phyloP scores from a whole-genome alignment of 2,888 invertebrate genomes.

The Rutpela maculata region DNA sequence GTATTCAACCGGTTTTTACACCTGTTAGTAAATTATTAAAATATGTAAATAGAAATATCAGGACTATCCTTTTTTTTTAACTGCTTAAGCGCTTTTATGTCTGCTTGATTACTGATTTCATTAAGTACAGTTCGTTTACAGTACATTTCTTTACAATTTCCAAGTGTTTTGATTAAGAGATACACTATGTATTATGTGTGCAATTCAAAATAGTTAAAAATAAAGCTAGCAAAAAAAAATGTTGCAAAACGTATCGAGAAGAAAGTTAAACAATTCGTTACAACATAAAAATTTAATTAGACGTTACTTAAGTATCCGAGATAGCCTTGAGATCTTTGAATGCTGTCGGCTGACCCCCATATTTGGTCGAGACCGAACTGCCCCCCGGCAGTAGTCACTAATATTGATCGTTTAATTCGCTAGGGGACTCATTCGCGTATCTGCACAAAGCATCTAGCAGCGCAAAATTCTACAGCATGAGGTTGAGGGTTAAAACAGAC shows the following conservation, averaged over 20 bases:
- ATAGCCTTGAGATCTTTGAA: conserved; percentile 22
- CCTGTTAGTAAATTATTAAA: not conserved
- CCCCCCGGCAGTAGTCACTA: conserved; percentile 8
- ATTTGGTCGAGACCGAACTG: not conserved
- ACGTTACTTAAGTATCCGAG: conserved; percentile 12
- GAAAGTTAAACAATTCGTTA: conserved; percentile 22
- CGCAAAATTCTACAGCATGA: not conserved
- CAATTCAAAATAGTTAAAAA: not conserved
- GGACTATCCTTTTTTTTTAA: not conserved
- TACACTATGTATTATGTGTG: not conserved
- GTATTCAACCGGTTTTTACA: not conserved
- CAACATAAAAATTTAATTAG: conserved; percentile 18
- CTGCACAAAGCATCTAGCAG: conserved; percentile 11
- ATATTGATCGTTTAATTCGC: conserved; percentile 34
- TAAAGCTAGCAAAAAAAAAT: not conserved
- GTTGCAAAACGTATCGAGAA: conserved; percentile 9
- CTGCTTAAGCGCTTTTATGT: not conserved
- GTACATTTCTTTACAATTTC: too few relatives aligned
- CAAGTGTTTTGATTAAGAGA: not conserved
- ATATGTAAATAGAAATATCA: not conserved
- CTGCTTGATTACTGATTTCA: not conserved
- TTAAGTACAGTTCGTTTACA: not conserved
- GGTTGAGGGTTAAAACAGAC: conserved; percentile 5
- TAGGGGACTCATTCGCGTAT: conserved; percentile 22
- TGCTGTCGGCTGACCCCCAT: conserved; percentile 9